These are phyloP conservation scores for Limnephilus auricula DNA, from an alignment of 2,888 invertebrate species.

Conservation along the genomic window DNA sequence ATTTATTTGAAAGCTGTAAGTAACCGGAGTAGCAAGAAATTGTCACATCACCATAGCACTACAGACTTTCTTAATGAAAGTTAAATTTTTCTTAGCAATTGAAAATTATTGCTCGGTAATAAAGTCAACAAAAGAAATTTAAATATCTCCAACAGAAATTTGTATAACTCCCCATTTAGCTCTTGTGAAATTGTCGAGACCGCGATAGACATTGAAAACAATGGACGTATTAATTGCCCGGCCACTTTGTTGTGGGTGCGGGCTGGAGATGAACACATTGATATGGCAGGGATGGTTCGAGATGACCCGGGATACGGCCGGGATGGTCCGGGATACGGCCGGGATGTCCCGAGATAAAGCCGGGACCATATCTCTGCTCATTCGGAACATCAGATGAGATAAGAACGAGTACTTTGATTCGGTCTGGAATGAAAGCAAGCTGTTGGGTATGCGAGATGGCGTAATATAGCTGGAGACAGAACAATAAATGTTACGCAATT, in stretches of 20 bases:
- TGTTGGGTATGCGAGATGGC: not conserved
- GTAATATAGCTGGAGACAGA: not conserved
- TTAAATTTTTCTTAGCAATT: not conserved
- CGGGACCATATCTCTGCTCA: constrained; percentile 13
- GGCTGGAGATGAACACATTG: constrained; percentile 21
- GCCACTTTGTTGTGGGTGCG: constrained; percentile 32
- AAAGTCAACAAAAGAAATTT: not conserved
- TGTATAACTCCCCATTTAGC: not conserved
- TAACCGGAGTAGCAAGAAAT: no score
- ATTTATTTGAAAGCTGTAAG: no score
- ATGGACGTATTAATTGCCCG: constrained; percentile 56
- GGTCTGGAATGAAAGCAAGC: not conserved
- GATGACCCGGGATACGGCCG: not conserved
- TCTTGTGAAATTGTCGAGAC: constrained; percentile 15
- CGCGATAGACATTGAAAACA: constrained; percentile 52
- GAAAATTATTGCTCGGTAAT: not conserved
- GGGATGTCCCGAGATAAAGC: not conserved
- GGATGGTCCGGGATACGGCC: not conserved
- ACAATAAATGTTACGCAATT: not conserved
- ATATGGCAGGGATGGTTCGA: not conserved
- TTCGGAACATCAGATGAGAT: constrained; percentile 11
- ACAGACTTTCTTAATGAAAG: not conserved
- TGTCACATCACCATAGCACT: no score
- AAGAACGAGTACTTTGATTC: not conserved
- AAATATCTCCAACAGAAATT: not conserved